Evolutionary conservation across 2,888 invertebrate genomes (phyloP).

Genomic region (Lottia gigantea): DNA sequence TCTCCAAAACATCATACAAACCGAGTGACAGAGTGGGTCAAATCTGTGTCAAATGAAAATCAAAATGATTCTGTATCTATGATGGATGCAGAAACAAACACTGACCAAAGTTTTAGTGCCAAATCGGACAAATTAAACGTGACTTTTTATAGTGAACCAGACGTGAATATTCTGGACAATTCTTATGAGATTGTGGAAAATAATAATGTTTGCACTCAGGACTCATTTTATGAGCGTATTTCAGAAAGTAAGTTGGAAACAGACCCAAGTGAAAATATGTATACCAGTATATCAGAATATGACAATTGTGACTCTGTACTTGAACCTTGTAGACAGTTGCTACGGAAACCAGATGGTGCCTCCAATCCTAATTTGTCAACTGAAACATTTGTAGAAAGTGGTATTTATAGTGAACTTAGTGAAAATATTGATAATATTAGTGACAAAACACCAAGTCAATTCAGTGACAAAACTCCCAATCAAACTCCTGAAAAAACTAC

Average conservation of each 20-base stretch:
- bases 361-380: constrained; percentile 85
- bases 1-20: constrained; percentile 50
- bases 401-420: background rate
- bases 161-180: background rate
- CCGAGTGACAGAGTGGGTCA: constrained; percentile 65
- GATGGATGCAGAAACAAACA: constrained; percentile 39
- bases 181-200: background rate
- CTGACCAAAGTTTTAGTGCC: constrained; percentile 42
- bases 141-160: constrained; percentile 8
- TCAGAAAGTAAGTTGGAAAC: background rate
- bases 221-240: background rate
- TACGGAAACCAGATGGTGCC: constrained; percentile 82
- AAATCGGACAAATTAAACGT: constrained; percentile 15
- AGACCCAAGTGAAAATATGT: constrained; percentile 4
- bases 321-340: constrained; percentile 32
- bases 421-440: background rate
- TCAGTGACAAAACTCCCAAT: background rate
- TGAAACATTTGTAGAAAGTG: constrained; percentile 34
- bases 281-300: constrained; percentile 21
- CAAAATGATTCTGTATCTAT: background rate
- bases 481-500: constrained; percentile 3
- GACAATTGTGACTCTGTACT: constrained; percentile 27
- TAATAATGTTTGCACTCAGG: background rate
- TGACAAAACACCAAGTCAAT: too few relatives aligned
- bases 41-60: constrained; percentile 48